phyloP scores from a whole-genome alignment of 2,888 invertebrate genomes.

The Schizaphis graminum region DNA sequence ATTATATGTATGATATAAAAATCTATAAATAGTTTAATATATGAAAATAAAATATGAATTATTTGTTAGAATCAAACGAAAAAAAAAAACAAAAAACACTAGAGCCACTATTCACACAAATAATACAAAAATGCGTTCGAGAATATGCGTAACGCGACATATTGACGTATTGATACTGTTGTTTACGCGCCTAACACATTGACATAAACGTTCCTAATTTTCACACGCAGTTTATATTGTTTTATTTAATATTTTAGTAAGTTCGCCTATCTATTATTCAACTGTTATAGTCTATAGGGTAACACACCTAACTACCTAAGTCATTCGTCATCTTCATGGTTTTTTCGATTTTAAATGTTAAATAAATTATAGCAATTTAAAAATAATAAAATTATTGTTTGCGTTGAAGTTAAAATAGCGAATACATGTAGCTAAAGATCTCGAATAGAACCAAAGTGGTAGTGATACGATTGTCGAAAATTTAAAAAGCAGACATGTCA shows the following conservation, averaged over 20 bases:
- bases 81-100: background rate
- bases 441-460: background rate
- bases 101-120: background rate
- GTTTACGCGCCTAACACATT: background rate
- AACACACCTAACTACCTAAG: too few relatives aligned
- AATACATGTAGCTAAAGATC: background rate
- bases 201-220: too few relatives aligned
- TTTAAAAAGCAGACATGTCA: background rate
- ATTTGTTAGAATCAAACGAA: background rate
- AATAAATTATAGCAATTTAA: background rate
- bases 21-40: background rate
- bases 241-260: too few relatives aligned
- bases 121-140: background rate
- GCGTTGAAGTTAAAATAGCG: background rate
- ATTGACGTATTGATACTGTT: background rate
- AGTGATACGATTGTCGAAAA: background rate
- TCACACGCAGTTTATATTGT: too few relatives aligned
- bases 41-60: background rate
- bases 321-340: background rate
- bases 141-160: background rate
- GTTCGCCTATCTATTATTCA: too few relatives aligned
- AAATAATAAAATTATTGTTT: background rate
- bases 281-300: too few relatives aligned
- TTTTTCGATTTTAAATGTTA: background rate
- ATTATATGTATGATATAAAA: background rate